These are phyloP conservation scores for Tinea trinotella DNA, from an alignment of 2,888 invertebrate species.

Conservation along the genomic window DNA sequence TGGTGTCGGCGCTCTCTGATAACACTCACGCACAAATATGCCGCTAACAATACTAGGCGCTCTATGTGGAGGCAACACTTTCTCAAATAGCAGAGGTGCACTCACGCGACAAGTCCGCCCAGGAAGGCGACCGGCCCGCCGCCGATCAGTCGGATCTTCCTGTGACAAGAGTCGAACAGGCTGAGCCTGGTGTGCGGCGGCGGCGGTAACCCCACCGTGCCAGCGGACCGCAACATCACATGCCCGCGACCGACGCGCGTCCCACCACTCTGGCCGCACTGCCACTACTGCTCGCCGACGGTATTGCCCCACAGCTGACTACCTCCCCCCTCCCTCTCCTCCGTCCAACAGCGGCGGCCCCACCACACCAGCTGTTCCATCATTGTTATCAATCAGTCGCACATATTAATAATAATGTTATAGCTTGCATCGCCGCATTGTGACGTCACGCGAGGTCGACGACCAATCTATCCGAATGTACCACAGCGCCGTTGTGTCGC, in stretches of 20 bases:
- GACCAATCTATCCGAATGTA: too few relatives aligned
- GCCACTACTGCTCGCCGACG: conserved; percentile 7
- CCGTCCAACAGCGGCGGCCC: too few relatives aligned
- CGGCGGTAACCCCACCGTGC: conserved; percentile 50
- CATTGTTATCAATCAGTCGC: too few relatives aligned
- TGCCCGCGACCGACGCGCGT: conserved; percentile 21
- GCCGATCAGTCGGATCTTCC: conserved; percentile 80
- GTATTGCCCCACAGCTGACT: background rate
- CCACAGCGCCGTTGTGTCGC: too few relatives aligned
- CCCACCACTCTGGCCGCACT: conserved; percentile 4
- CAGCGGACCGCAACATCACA: conserved; percentile 24
- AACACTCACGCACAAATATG: too few relatives aligned
- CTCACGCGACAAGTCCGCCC: conserved; percentile 82
- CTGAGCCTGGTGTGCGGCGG: conserved; percentile 72
- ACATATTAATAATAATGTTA: too few relatives aligned
- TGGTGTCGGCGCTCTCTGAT: too few relatives aligned
- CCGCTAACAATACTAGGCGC: too few relatives aligned
- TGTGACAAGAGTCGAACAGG: conserved; percentile 80
- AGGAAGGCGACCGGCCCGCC: conserved; percentile 77
- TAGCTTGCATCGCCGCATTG: too few relatives aligned
- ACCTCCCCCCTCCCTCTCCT: background rate
- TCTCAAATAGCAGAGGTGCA: conserved; percentile 24
- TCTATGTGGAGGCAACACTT: too few relatives aligned
- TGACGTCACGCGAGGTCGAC: too few relatives aligned
- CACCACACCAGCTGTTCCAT: too few relatives aligned